phyloP scores from a whole-genome alignment of 2,797 vertebrate species.

The Neopelma chrysocephalum region DNA sequence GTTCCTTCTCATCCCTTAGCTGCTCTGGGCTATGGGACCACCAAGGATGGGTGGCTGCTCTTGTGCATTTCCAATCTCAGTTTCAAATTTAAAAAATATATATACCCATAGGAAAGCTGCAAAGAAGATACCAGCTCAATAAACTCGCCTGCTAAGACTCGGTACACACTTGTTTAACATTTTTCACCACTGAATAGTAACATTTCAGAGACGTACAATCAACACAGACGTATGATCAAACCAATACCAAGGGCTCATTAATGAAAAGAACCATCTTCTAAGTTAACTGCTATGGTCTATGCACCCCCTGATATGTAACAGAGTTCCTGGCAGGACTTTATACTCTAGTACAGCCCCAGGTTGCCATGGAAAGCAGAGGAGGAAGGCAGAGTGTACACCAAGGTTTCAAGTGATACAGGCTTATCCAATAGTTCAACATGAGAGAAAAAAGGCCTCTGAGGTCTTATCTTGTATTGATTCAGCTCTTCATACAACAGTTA shows the following conservation, averaged over 20 bases:
- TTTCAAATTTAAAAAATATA: fast-evolving
- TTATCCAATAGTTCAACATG: not conserved
- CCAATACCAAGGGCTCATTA: not conserved
- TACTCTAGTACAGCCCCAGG: not conserved
- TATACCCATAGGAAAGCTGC: not conserved
- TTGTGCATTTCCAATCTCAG: not conserved
- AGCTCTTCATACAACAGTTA: slow-evolving; percentile 12
- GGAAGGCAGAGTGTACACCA: not conserved
- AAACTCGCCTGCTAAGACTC: not conserved
- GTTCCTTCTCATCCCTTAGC: not conserved
- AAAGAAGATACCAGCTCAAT: not conserved
- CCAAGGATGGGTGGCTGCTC: not conserved
- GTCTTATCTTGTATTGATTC: slow-evolving; percentile 58
- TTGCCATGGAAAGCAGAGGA: not conserved
- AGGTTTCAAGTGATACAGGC: not conserved
- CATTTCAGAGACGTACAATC: fast-evolving
- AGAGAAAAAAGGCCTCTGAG: slow-evolving; percentile 19
- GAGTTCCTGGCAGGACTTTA: not conserved
- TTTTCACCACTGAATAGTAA: not conserved
- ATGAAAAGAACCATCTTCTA: not conserved
- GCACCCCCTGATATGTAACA: not conserved
- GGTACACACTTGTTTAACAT: not conserved
- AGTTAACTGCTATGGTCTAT: not conserved
- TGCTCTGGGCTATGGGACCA: not conserved
- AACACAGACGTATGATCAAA: fast-evolving